Evolutionary conservation across 53 echinoderm and acorn worm species (phyloP), one percentile per base, ranked within the genome.

Genomic region (Luidia sarsii): DNA sequence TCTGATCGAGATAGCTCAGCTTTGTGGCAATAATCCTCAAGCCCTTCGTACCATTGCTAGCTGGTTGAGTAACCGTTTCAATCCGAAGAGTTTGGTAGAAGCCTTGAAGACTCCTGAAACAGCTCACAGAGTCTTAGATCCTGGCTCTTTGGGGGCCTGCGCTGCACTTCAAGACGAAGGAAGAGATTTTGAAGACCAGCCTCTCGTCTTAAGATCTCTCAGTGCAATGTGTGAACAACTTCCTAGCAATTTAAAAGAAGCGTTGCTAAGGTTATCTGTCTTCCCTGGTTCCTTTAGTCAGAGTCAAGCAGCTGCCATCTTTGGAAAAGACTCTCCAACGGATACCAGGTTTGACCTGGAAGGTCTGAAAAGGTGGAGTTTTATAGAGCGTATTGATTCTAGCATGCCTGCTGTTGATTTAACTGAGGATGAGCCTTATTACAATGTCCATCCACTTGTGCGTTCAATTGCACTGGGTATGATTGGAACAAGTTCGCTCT

Each of bases 21-120:
- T 82, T 33, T 92, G 92, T 50, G 96, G 96, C 15, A 90, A 93
- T 33, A 88, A 87, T 45, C 96, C 96, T 3, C 88, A 90, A 35
- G 90, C 93, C 19, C 64, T 95, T 33, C 50, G 93, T 32, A 90
- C 92, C 7, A 85, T 95, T 20, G 96, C 96, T 0, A 95, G 93
- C 51, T 90, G 93, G 56, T 66, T 95, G 33, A 70, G 71, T 39
- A 71, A 33, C 8, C 90, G 90, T 9, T 74, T 89, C 36, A 52
- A 19, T 7, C 86, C 96, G 5, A 77, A 85, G 10, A n/a, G 21
- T 7, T n/a, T 95, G 24, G 48, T 93, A 6, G 80, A 89, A 22
- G 31, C 46, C 22, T 82, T 95, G 39, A 60, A 75, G 18, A 81
- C 54, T n/a, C 95, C 95, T 6, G 57, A 80, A 22, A 24, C 13